Percentiles rank a stretch among this genome's conserved stretches.
phyloP scores from a whole-genome alignment of 2,888 invertebrate genomes.

The Acanthopleura granulata region DNA sequence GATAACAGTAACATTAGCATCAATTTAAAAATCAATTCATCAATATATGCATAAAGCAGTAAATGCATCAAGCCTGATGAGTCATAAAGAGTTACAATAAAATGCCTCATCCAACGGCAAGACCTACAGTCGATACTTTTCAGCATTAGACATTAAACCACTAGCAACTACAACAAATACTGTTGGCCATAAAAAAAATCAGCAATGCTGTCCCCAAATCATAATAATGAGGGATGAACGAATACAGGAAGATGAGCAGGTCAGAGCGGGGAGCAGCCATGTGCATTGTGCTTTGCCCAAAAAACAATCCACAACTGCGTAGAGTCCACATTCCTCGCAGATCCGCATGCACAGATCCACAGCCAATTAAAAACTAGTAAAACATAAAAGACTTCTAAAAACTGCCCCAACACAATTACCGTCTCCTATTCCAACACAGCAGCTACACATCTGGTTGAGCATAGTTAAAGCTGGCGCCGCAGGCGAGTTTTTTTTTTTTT shows the following conservation, averaged over 20 bases:
- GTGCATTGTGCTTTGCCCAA: neutral
- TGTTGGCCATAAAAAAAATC: constrained; percentile 1
- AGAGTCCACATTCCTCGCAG: too few species aligned
- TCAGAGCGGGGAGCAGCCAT: neutral
- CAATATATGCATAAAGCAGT: neutral
- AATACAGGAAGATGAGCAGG: neutral
- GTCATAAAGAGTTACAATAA: too few species aligned
- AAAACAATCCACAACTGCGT: neutral
- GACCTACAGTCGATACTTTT: too few species aligned
- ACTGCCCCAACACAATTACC: too few species aligned
- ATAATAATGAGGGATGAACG: neutral
- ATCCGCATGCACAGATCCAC: too few species aligned
- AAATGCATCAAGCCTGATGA: neutral
- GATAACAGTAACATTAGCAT: constrained; percentile 9
- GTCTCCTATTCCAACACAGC: too few species aligned
- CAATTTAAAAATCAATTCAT: neutral
- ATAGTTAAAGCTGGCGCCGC: too few species aligned
- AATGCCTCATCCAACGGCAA: too few species aligned
- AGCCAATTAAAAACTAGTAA: too few species aligned
- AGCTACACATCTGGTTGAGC: too few species aligned
- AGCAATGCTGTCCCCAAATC: neutral
- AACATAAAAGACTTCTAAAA: too few species aligned
- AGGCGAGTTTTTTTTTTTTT: too few species aligned
- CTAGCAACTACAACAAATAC: constrained; percentile 9
- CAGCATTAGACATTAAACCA: neutral